These are phyloP conservation scores for Cantharis lateralis DNA, from an alignment of 2,888 invertebrate species.

Conservation along the genomic window DNA sequence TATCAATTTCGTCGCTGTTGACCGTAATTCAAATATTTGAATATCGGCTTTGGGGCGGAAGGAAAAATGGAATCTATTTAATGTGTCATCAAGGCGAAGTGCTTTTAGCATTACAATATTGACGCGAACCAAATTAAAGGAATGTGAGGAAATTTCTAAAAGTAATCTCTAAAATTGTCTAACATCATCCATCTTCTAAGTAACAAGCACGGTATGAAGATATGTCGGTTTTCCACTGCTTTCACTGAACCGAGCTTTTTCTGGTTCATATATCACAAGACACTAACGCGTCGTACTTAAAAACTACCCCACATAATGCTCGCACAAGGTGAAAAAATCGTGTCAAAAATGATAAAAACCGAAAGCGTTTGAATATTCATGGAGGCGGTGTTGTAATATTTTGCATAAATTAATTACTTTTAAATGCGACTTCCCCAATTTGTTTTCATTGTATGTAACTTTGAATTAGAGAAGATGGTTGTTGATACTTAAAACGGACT, in stretches of 20 bases:
- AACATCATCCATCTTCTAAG: constrained; percentile 37
- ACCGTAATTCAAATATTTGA: background rate
- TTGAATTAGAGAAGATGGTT: background rate
- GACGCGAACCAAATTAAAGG: constrained; percentile 31
- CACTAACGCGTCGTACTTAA: background rate
- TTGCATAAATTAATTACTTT: constrained; percentile 9
- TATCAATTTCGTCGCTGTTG: background rate
- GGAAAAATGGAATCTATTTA: constrained; percentile 6
- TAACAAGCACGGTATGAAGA: constrained; percentile 38
- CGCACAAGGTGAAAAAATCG: background rate
- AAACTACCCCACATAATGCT: background rate
- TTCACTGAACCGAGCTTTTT: constrained; percentile 34
- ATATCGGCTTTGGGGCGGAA: background rate
- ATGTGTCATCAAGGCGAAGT: constrained; percentile 17
- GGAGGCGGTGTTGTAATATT: background rate
- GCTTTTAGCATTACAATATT: constrained; percentile 22
- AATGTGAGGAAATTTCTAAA: constrained; percentile 33
- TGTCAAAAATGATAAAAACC: background rate
- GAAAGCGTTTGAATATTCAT: constrained; percentile 7
- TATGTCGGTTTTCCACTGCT: constrained; percentile 34
- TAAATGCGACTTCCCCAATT: background rate
- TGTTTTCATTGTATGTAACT: background rate
- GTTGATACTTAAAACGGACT: background rate
- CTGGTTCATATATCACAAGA: constrained; percentile 36
- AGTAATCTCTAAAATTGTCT: constrained; percentile 31